phyloP scores from a whole-genome alignment of 1,140 invertebrate species.

The Microplitis mediator region DNA sequence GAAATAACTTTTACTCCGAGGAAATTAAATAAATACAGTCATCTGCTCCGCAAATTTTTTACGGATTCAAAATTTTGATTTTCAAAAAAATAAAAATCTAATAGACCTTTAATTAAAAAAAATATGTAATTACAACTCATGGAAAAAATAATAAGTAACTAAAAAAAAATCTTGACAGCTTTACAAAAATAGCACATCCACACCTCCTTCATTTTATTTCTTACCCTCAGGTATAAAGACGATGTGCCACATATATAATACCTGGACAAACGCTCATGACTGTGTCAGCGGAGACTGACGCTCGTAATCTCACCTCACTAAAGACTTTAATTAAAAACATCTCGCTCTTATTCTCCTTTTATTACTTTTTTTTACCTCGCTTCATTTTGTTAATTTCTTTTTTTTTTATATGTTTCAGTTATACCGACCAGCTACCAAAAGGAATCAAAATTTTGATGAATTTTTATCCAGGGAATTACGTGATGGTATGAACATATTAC shows the following conservation, averaged over 20 bases:
- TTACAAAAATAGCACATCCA: too few species aligned
- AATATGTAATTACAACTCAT: too few species aligned
- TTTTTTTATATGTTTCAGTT: background rate
- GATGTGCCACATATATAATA: background rate
- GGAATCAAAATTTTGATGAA: too few species aligned
- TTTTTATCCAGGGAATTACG: too few species aligned
- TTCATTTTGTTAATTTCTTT: background rate
- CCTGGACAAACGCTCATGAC: background rate
- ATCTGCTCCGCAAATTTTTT: too few species aligned
- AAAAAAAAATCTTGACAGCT: background rate
- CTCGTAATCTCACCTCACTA: background rate
- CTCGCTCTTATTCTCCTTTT: background rate
- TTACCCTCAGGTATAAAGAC: background rate
- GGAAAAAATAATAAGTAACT: background rate
- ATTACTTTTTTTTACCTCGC: background rate
- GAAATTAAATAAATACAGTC: too few species aligned
- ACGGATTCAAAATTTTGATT: too few species aligned
- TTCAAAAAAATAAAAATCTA: too few species aligned
- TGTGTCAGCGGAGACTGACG: background rate
- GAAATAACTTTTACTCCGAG: too few species aligned
- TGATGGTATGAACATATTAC: too few species aligned
- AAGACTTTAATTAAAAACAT: conserved; percentile 1
- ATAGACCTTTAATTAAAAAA: too few species aligned
- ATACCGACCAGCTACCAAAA: background rate
- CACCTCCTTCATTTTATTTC: background rate